Conservation (phyloP, 2,113 vertebrate genomes). For the Pygoscelis adeliae region DNA sequence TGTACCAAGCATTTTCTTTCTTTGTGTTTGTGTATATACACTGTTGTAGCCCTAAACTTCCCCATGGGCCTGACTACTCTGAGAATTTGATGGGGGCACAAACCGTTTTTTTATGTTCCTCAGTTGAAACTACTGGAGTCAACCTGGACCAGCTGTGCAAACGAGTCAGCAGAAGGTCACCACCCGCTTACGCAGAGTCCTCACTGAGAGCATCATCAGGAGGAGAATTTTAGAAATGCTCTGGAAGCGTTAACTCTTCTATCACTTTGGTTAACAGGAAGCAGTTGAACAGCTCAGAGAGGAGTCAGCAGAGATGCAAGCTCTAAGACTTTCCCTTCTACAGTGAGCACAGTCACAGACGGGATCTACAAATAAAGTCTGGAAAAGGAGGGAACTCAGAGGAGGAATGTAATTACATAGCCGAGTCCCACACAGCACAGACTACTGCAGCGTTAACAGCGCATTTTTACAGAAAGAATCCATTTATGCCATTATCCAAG, state of each 20-base stretch:
- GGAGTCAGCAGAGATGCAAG: neutral
- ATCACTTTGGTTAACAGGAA: neutral
- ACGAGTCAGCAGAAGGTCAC: neutral
- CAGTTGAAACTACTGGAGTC: neutral
- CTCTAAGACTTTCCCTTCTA: neutral
- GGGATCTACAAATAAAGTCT: neutral
- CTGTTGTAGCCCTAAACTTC: neutral
- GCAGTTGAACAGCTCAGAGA: neutral
- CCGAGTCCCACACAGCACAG: neutral
- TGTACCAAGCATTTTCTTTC: neutral
- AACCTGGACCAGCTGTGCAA: neutral
- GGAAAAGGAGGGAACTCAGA: neutral
- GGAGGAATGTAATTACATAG: neutral
- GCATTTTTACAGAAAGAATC: neutral
- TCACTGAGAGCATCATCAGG: neutral
- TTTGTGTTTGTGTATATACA: neutral
- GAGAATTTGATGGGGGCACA: neutral
- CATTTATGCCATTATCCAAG: neutral
- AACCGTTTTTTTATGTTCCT: neutral
- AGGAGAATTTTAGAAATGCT: neutral
- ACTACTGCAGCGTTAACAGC: neutral
- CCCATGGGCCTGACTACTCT: neutral
- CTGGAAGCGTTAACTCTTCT: neutral
- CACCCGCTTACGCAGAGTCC: neutral
- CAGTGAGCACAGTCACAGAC: neutral